Evolutionary conservation across 2,888 invertebrate genomes (phyloP), one percentile per base, ranked within the genome.

Genomic region (Diloba caeruleocephala): DNA sequence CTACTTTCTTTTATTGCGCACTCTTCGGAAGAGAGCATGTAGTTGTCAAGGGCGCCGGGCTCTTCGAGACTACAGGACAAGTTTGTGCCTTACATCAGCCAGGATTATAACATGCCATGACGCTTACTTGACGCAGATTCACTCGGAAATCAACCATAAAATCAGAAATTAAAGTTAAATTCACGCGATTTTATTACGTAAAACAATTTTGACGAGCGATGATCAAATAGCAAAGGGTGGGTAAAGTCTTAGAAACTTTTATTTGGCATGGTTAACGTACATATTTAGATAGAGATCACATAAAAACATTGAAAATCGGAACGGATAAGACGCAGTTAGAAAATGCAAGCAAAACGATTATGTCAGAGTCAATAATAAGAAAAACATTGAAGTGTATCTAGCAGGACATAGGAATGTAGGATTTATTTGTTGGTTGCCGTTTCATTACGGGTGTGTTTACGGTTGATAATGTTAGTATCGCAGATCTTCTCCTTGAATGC

Each of bases 61-160:
- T 53, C 48, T 12, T 52, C 41, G 58, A 56, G 43, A 62, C 52
- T 42, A 59, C 60, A 57, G 29, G 64, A 71, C 78, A 42, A 63
- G 75, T 72, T 74, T 59, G 39, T 44, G 21, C 28, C 54, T 74
- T 58, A 65, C 62, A 71, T 64, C 65, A 59, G 56, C 57, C 60
- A 64, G 50, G 42, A 70, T 62, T 70, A 68, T 49, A 67, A 66
- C 55, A 52, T 26, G 15, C 44, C 32, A 46, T 55, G 46, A 59
- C 53, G 38, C 10, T n/a, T 31, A 28, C 25, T 63, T 54, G 84
- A 85, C 83, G 85, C 73, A 83, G 73, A 74, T 76, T 71, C 64
- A 33, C 61, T 76, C 77, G 86, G 84, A 89, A 83, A 83, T 81
- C 64, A 71, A 65, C 60, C 72, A 79, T 87, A 84, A 88, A 85